These are phyloP conservation scores for Diplazon laetatorius DNA, from an alignment of 2,888 invertebrate genomes.

Conservation along the genomic window DNA sequence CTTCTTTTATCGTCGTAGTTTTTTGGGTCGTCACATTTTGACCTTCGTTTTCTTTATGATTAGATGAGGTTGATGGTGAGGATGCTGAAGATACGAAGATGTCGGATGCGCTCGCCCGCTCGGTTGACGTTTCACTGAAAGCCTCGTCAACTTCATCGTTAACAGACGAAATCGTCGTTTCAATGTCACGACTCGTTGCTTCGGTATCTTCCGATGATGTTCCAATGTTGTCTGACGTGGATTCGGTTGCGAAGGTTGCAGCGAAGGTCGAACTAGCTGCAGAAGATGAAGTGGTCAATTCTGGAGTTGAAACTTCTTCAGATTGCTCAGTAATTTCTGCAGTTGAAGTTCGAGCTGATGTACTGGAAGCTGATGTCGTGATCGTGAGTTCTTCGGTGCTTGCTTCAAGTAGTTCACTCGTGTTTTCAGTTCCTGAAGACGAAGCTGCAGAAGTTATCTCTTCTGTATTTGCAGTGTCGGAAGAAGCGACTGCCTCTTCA, in stretches of 20 bases:
- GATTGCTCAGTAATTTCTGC: not conserved
- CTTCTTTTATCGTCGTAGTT: not conserved
- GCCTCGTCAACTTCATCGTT: not conserved
- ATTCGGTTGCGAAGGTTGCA: not conserved
- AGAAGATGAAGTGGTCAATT: not conserved
- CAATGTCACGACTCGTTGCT: not conserved
- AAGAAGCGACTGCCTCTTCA: not conserved
- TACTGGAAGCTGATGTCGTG: too few relatives aligned
- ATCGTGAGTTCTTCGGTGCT: too few relatives aligned
- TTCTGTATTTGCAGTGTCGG: constrained; percentile 6
- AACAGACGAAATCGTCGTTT: not conserved
- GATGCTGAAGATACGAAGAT: not conserved
- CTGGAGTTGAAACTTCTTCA: not conserved
- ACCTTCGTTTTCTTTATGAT: not conserved
- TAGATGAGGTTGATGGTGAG: not conserved
- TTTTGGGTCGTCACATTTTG: not conserved
- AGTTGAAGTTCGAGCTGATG: not conserved
- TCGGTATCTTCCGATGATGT: not conserved
- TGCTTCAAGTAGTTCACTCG: not conserved
- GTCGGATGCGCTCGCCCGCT: constrained; percentile 5
- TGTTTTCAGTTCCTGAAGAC: not conserved
- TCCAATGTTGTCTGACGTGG: not conserved
- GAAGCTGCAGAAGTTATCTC: not conserved
- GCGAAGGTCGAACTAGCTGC: not conserved
- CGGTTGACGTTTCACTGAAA: not conserved